Evolutionary conservation across 2,113 vertebrate genomes (phyloP).

Genomic region (Buteo buteo): DNA sequence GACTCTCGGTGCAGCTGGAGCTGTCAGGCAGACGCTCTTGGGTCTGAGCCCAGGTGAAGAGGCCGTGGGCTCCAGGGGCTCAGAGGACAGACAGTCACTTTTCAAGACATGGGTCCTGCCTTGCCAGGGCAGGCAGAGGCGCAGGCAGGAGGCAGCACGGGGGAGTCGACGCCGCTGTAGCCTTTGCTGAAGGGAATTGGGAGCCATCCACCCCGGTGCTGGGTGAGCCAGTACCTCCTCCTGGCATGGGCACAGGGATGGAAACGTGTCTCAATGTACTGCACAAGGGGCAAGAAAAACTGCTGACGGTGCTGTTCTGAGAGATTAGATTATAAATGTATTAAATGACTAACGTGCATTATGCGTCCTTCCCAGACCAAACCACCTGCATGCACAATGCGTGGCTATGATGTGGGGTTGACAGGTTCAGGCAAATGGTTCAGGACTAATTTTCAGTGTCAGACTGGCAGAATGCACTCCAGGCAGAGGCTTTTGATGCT

Average conservation of each 20-base stretch:
- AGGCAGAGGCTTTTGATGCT: neutral
- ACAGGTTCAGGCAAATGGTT: neutral
- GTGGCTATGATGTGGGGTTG: neutral
- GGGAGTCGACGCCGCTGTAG: fast-evolving
- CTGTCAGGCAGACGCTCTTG: neutral
- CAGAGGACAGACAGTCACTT: neutral
- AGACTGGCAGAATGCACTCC: neutral
- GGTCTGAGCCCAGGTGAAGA: neutral
- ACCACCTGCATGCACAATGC: neutral
- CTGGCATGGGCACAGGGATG: neutral
- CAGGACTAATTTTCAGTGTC: neutral
- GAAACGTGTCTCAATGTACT: neutral
- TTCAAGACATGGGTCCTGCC: neutral
- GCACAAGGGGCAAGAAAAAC: neutral
- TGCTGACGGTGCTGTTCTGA: neutral
- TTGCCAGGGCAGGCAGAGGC: neutral
- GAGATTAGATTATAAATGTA: neutral
- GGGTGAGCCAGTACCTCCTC: neutral
- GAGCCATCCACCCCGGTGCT: neutral
- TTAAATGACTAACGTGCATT: neutral
- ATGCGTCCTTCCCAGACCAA: neutral
- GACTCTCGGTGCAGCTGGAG: neutral
- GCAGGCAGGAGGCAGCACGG: neutral
- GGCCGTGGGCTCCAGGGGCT: neutral
- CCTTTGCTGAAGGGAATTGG: neutral